These are phyloP conservation scores for Marisa cornuarietis DNA, from an alignment of 1,140 invertebrate genomes.

Conservation along the genomic window DNA sequence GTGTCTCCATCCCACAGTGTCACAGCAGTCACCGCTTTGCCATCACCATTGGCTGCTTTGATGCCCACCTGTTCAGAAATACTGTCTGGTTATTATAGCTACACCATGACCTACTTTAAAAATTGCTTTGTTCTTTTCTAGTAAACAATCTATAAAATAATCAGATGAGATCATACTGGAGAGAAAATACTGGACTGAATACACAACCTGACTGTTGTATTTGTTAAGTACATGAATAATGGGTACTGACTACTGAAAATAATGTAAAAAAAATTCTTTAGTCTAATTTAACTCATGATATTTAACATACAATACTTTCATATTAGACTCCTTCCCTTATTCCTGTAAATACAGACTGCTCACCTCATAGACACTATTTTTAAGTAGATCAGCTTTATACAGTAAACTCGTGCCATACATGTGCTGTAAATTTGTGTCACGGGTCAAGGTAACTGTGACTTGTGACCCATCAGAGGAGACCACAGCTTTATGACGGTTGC, in stretches of 20 bases:
- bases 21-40: conserved; percentile 38
- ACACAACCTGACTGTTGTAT: background rate
- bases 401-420: conserved; percentile 37
- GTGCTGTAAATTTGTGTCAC: conserved; percentile 28
- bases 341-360: background rate
- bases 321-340: background rate
- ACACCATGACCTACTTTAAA: background rate
- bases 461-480: conserved; percentile 19
- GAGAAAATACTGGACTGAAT: background rate
- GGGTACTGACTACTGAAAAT: background rate
- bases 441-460: conserved; percentile 37
- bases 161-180: background rate
- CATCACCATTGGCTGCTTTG: conserved; percentile 34
- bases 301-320: background rate
- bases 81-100: background rate
- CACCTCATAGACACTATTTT: conserved; percentile 44
- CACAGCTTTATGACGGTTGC: conserved; percentile 30
- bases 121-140: background rate
- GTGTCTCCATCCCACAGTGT: conserved; percentile 40
- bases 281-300: background rate
- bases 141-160: background rate
- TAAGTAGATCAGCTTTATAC: conserved; percentile 36
- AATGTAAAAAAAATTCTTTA: background rate
- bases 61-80: conserved; percentile 25
- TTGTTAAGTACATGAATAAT: no score